phyloP scores from a whole-genome alignment of 1,140 invertebrate species.

The Ceratosolen solmsi region DNA sequence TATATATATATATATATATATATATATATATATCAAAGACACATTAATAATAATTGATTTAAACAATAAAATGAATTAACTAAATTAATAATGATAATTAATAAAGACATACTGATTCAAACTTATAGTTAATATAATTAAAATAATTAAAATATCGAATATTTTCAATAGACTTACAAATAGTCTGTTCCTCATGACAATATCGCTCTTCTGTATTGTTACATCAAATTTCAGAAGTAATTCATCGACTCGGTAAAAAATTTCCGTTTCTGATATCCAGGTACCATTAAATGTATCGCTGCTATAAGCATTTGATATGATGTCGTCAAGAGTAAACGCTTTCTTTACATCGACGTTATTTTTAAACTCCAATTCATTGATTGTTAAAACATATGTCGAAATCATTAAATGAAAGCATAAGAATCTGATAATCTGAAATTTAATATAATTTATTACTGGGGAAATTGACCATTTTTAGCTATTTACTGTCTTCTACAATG shows the following conservation, averaged over 20 bases:
- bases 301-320: constrained; percentile 55
- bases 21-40: too few species aligned
- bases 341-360: constrained; percentile 27
- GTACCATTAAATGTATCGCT: constrained; percentile 64
- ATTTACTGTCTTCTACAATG: too few species aligned
- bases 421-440: constrained; percentile 26
- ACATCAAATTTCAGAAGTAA: constrained; percentile 58
- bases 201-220: constrained; percentile 46
- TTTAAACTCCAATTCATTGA: neutral
- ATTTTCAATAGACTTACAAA: constrained; percentile 39
- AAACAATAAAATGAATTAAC: too few species aligned
- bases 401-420: constrained; percentile 27
- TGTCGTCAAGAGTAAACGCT: constrained; percentile 60
- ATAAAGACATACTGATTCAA: too few species aligned
- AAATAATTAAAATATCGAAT: neutral
- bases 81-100: too few species aligned
- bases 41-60: too few species aligned
- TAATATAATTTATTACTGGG: neutral
- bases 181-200: neutral
- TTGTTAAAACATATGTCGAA: neutral
- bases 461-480: constrained; percentile 7
- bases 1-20: too few species aligned
- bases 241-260: constrained; percentile 56
- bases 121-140: too few species aligned
- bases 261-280: constrained; percentile 64